Evolutionary conservation across 2,888 invertebrate species (phyloP), one percentile per base, ranked within the genome.

Genomic region (Aspidapion aeneum): DNA sequence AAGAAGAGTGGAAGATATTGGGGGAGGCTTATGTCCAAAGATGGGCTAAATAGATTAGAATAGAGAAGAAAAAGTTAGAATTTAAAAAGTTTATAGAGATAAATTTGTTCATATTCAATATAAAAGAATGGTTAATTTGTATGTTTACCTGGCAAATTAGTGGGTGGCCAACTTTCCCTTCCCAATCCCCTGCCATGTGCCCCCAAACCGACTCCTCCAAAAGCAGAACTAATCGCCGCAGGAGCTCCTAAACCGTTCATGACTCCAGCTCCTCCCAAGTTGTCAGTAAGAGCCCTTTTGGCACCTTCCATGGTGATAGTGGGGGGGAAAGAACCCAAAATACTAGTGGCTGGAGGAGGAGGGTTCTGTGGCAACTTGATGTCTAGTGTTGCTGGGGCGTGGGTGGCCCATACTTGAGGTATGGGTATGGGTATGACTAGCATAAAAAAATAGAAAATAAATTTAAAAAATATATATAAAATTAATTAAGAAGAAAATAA

Each of bases 221-320:
- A 52, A 3, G 52, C 52, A 19, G 52, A 5, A 55, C 49, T 55
- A 9, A 52, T n/a, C 7, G 52, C 52, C 5, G 52, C 52, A n/a
- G 17, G 22, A n/a, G 51, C 3, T 18, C 69, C 66, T 59, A 60
- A 69, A 56, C 72, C 72, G 21, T 67, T 69, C 3, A 35, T 35
- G 9, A 63, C 67, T 82, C 82, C 64, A 9, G 63, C 54, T 2
- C 63, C 63, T 16, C 63, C 58, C 52, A 63, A 62, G 62, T 87
- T 84, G 1, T 86, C 84, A 67, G 84, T 84, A 0, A 87, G 84
- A 71, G 86, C 87, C 1, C 87, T 82, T 57, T 86, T 84, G 62
- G 85, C 84, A 50, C 85, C 85, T 18, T 73, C 72, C 21, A 74
- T 48, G 20, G 56, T 66, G 2, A 68, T 58, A 35, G 35, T 12